Percentiles rank a stretch among this genome's conserved stretches.
These are phyloP conservation scores for Hemithea aestivaria DNA, from an alignment of 2,888 invertebrate genomes.

Conservation along the genomic window DNA sequence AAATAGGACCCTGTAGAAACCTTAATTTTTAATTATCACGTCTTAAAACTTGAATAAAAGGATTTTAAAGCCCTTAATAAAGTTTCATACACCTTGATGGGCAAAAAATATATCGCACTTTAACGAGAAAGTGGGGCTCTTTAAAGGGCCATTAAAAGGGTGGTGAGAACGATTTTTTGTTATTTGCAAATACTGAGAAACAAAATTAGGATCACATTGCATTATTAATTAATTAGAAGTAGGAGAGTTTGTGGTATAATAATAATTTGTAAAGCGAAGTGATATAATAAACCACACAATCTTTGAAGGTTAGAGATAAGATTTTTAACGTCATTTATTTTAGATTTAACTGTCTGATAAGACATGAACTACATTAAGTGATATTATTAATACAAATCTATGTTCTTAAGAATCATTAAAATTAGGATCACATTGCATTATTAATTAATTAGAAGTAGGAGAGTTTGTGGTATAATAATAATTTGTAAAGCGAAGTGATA, in stretches of 20 bases:
- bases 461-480: conserved; percentile 11
- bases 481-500: too few species aligned
- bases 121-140: conserved; percentile 26
- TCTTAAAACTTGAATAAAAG: conserved; percentile 47
- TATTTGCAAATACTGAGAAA: conserved; percentile 4
- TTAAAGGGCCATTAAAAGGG: conserved; percentile 36
- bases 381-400: too few species aligned
- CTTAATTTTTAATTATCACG: conserved; percentile 68
- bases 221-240: conserved; percentile 16
- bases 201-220: conserved; percentile 20
- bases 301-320: conserved; percentile 23
- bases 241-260: conserved; percentile 9
- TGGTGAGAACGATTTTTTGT: conserved; percentile 10
- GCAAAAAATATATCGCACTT: conserved; percentile 51
- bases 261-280: too few species aligned
- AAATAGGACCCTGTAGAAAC: conserved; percentile 38
- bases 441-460: conserved; percentile 11
- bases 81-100: conserved; percentile 55
- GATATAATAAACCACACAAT: conserved; percentile 6
- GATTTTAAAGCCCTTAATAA: conserved; percentile 49
- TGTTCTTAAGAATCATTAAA: conserved; percentile 20
- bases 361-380: too few species aligned
- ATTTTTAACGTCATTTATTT: conserved; percentile 4
- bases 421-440: conserved; percentile 18
- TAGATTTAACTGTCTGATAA: conserved; percentile 3